Conservation (phyloP, 2,888 invertebrate genomes). For the Allygus modestus region DNA sequence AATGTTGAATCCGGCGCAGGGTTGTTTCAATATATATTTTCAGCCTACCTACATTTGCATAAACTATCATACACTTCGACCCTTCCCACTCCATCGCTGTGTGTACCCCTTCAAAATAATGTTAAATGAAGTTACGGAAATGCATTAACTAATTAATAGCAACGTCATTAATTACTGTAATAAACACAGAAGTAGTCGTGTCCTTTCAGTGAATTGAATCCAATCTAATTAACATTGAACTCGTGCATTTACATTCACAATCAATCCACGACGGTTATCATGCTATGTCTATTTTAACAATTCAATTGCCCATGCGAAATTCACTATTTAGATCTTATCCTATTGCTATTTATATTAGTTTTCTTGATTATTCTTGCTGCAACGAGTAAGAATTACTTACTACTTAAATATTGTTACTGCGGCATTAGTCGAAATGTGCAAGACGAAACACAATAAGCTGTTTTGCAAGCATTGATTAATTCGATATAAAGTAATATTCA, state of each 20-base stretch:
- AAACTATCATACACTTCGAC: background rate
- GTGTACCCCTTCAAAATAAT: slow-evolving; percentile 29
- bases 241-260: slow-evolving; percentile 22
- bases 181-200: slow-evolving; percentile 32
- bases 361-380: no score
- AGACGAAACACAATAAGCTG: no score
- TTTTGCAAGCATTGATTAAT: no score
- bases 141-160: slow-evolving; percentile 51
- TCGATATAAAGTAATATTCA: no score
- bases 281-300: background rate
- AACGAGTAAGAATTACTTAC: no score
- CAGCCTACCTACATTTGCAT: no score
- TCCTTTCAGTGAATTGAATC: slow-evolving; percentile 50
- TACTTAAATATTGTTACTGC: no score
- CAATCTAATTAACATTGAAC: slow-evolving; percentile 48
- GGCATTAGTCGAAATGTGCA: no score
- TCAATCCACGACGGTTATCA: background rate
- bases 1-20: no score
- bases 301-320: background rate
- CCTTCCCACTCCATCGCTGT: background rate
- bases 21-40: no score
- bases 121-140: slow-evolving; percentile 9
- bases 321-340: background rate
- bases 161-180: slow-evolving; percentile 37
- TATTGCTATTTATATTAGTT: no score